Percentiles rank a stretch among this genome's conserved stretches.
These are phyloP conservation scores for Mormyrus hasselquistii DNA, from an alignment of 2,797 vertebrate species.

Conservation along the genomic window DNA sequence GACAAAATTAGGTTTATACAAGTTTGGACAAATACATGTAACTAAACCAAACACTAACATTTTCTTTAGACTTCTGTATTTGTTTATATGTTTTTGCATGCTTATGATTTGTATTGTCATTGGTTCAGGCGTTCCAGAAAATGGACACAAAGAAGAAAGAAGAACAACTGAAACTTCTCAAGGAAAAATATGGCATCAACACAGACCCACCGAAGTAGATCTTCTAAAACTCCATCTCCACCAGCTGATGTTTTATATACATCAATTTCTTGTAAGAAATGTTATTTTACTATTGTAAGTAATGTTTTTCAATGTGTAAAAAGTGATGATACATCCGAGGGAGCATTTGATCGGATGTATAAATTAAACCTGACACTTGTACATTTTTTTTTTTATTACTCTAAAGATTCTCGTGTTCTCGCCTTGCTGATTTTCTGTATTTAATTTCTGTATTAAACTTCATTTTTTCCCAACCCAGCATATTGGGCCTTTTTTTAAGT, in stretches of 20 bases:
- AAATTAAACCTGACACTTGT: background rate
- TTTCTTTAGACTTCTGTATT: background rate
- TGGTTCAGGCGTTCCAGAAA: slow-evolving; percentile 90
- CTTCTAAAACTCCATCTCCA: background rate
- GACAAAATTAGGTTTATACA: background rate
- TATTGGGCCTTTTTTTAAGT: background rate
- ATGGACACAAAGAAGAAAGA: slow-evolving; percentile 99
- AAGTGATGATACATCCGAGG: background rate
- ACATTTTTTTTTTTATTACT: background rate
- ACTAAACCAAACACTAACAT: background rate
- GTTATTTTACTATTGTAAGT: background rate
- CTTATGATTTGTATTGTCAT: background rate
- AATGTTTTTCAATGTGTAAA: background rate
- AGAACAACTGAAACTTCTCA: slow-evolving; percentile 94
- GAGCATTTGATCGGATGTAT: background rate
- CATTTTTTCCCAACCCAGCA: background rate
- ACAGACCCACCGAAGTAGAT: slow-evolving; percentile 92
- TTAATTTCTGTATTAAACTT: slow-evolving; percentile 9
- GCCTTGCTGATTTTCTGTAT: background rate
- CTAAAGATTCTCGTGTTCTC: background rate
- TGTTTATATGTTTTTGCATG: background rate
- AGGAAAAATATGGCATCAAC: slow-evolving; percentile 98
- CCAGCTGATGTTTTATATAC: background rate
- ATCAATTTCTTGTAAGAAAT: background rate
- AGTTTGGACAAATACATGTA: background rate